Evolutionary conservation across 2,113 vertebrate species (phyloP), one percentile per base, ranked within the genome.

Genomic region (Gallinago undulata): DNA sequence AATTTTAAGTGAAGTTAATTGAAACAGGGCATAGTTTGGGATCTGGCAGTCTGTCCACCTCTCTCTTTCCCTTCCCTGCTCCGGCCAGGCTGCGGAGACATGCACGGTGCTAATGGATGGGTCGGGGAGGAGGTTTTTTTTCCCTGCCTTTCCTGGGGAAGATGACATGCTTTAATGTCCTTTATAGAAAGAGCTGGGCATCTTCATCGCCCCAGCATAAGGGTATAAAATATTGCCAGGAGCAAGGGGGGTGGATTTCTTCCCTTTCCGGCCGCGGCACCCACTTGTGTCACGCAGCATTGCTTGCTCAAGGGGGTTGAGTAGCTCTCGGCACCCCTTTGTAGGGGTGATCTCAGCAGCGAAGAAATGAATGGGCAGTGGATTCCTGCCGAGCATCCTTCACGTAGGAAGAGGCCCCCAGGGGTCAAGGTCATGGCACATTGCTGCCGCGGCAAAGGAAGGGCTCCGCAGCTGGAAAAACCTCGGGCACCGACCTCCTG

Each of bases 1-100:
- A 96, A 55, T 79, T 47, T 47, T 41, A 72, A 96, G 95, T 56
- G 90, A 84, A 87, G 92, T 82, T 94, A 94, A 96, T 96, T 93
- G 94, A 35, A 86, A 19, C 53, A 7, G 74, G 69, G 90, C 90
- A 77, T 12, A 4, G 28, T 55, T 76, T n/a, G 69, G 87, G 83
- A 92, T 87, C 10, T 67, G 89, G 57, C 78, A 43, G 74, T 4
- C 24, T 10, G 48, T 10, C 37, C 1, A 0, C 63, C 63, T 76
- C 85, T 28, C 47, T 6, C 10, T 12, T 70, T 48, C 56, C 23
- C 37, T 50, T 19, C 73, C 84, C 80, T 30, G 91, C 89, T 68
- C 60, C 0, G 9, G 64, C 77, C 55, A 0, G 45, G 66, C 83
- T 47, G 39, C 5, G 4, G 47, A 13, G 62, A 24, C 63, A 2